Percentiles rank a stretch among this genome's conserved stretches.
Evolutionary conservation across 2,797 vertebrate species (phyloP).

Genomic region (Danio jaintianensis): DNA sequence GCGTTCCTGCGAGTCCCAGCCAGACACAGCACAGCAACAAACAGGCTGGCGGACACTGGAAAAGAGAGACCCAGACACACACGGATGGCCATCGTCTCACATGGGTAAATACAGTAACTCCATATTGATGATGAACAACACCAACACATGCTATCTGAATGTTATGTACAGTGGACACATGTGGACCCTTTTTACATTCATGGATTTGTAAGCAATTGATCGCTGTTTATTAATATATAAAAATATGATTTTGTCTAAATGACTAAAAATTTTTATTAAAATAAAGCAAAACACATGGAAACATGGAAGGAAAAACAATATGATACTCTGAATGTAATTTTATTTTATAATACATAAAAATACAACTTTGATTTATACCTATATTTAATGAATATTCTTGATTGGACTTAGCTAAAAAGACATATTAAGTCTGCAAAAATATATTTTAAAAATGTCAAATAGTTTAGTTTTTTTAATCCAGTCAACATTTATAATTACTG

Average conservation of each 20-base stretch:
- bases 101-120: slow-evolving; percentile 60
- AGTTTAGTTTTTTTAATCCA: no score
- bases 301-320: no score
- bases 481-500: no score
- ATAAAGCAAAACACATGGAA: no score
- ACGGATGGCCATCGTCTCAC: slow-evolving; percentile 57
- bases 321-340: no score
- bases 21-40: slow-evolving; percentile 71
- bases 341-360: no score
- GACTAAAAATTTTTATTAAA: neutral
- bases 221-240: neutral
- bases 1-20: slow-evolving; percentile 75
- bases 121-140: neutral
- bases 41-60: slow-evolving; percentile 74
- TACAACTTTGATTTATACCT: no score
- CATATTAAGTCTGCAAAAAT: no score
- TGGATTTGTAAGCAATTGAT: neutral
- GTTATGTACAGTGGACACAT: neutral
- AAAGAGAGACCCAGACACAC: slow-evolving; percentile 69
- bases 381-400: no score
- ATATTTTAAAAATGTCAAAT: no score
- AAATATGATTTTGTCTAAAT: neutral
- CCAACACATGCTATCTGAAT: neutral
- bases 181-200: neutral
- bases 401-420: no score